Base-by-base conservation (phyloP, 2,113 vertebrate genomes). In the Nyctereutes procyonoides region DNA sequence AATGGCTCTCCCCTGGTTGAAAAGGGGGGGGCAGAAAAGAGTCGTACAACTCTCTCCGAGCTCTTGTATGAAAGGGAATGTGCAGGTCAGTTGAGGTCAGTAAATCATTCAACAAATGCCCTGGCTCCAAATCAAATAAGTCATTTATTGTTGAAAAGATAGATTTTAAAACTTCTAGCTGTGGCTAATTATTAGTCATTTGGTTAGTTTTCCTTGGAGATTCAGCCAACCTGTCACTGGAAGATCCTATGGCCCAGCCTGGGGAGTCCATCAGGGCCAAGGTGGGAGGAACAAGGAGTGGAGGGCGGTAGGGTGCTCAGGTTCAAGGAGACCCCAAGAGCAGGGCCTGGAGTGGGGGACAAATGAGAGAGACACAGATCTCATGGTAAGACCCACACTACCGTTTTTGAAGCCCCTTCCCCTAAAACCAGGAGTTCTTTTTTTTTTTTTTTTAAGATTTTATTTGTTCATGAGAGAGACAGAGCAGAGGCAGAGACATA, bases 51-150 rank as follows among this genome's bases (percentile, higher is more conserved):
- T 5, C 65, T 55, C 55, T 80, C 56, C 12, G 19, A 58, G 5
- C 12, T 35, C 53, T 74, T 19, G 0, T 2, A 20, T 5, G 38
- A 30, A 32, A 24, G 19, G 35, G 43, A 55, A 87, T 11, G 38
- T 13, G 19, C 3, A 51, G 24, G 76, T 93, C 82, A 73, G n/a
- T 11, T 43, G 10, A 77, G 73, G n/a, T 67, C 80, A 82, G 94
- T 89, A 35, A 97, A 93, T 90, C 65, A 82, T 71, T 92, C 58
- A 77, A 56, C 43, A 48, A 76, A 12, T 5, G 16, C n/a, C 43
- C 26, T 32, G 32, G 73, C 8, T 20, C 77, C 79, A 60, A 73
- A 79, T 35, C 51, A 73, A 69, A 30, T 58, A 26, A 97, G 43
- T 81, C n/a, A 83, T n/a, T 65, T 82, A 83, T 26, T 93, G 13